Conservation (phyloP, 2,888 invertebrate species). For the Strigamia transsilvanica region DNA sequence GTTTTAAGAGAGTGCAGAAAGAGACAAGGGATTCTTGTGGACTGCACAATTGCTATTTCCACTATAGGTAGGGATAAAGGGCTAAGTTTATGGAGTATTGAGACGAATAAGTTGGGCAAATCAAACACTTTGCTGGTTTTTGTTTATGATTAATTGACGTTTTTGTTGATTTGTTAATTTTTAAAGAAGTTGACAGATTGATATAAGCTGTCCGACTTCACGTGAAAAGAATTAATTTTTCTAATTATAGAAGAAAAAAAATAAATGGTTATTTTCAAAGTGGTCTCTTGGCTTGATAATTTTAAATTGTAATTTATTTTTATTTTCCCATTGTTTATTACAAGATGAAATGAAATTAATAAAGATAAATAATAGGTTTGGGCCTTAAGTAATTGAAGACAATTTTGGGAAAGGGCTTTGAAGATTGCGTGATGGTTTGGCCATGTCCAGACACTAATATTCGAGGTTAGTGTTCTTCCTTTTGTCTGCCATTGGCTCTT, state of each 20-base stretch:
- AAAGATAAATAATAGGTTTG: conserved; percentile 24
- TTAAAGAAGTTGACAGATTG: neutral
- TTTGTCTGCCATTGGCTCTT: conserved; percentile 38
- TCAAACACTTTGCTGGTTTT: neutral
- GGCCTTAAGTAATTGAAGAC: conserved; percentile 24
- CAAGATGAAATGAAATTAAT: conserved; percentile 30
- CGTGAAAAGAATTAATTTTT: neutral
- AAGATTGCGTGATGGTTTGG: conserved; percentile 22
- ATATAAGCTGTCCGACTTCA: no score
- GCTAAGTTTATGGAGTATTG: neutral
- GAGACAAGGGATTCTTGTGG: conserved; percentile 39
- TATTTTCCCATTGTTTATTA: neutral
- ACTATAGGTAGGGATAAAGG: conserved; percentile 10
- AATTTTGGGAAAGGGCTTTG: conserved; percentile 15
- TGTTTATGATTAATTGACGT: no score
- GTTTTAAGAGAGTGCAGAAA: conserved; percentile 39
- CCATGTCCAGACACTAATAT: conserved; percentile 43
- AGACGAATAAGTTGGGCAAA: neutral
- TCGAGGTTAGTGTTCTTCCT: conserved; percentile 42
- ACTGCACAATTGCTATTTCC: conserved; percentile 21
- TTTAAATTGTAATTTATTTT: neutral
- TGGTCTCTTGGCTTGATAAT: conserved; percentile 2
- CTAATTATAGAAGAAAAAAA: neutral
- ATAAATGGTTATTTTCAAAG: neutral
- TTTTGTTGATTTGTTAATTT: no score